Evolutionary conservation across 2,888 invertebrate genomes (phyloP).

Genomic region (Lottia gigantea): DNA sequence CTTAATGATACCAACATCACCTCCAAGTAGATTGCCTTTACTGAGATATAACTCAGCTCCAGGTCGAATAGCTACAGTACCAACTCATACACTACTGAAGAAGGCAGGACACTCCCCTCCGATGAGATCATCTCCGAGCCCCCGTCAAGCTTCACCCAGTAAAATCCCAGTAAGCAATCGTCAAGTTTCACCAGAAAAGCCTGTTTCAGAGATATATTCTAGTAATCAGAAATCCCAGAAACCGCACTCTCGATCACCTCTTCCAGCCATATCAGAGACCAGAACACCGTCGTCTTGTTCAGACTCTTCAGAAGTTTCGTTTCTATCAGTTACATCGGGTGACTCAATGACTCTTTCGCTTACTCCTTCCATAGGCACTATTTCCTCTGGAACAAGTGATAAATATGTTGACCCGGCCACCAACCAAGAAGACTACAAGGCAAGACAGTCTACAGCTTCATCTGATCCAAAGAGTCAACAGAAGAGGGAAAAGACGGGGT

Average conservation of each 20-base stretch:
- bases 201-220: slow-evolving; percentile 12
- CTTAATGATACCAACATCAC: slow-evolving; percentile 39
- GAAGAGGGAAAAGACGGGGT: slow-evolving; percentile 42
- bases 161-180: slow-evolving; percentile 35
- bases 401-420: slow-evolving; percentile 15
- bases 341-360: slow-evolving; percentile 20
- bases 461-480: slow-evolving; percentile 26
- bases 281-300: slow-evolving; percentile 42
- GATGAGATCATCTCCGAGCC: slow-evolving; percentile 17
- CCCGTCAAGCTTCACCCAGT: slow-evolving; percentile 31
- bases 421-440: slow-evolving; percentile 25
- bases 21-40: slow-evolving; percentile 40
- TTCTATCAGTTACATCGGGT: slow-evolving; percentile 27
- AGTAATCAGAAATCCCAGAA: slow-evolving; percentile 23
- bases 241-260: slow-evolving; percentile 22
- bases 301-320: slow-evolving; percentile 33
- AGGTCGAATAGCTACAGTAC: slow-evolving; percentile 55
- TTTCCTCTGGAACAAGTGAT: slow-evolving; percentile 20
- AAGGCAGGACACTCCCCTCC: slow-evolving; percentile 24
- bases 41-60: slow-evolving; percentile 57
- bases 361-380: slow-evolving; percentile 14
- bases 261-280: slow-evolving; percentile 41
- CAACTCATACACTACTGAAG: slow-evolving; percentile 40
- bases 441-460: slow-evolving; percentile 1
- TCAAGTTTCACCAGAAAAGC: slow-evolving; percentile 25